Percentiles rank a stretch among this genome's conserved stretches.
These are phyloP conservation scores for Coluber constrictor DNA, from an alignment of 2,797 vertebrate genomes.

Conservation along the genomic window DNA sequence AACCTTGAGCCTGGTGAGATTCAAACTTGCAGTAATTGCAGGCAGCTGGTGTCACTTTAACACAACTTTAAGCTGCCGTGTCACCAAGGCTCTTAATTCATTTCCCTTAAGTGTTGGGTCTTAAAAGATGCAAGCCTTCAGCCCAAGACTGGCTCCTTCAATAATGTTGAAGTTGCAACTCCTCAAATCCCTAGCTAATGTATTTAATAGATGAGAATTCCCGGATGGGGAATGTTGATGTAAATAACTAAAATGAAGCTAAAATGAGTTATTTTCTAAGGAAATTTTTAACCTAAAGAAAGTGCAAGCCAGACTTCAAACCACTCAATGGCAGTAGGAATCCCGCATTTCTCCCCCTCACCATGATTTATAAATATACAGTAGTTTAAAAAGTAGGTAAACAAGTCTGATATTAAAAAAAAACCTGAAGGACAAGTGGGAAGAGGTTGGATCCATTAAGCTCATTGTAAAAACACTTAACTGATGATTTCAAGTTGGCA, in stretches of 20 bases:
- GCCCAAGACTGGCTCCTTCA: neutral
- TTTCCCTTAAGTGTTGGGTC: neutral
- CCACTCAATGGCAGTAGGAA: neutral
- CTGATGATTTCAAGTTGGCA: slow-evolving; percentile 14
- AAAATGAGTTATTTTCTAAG: neutral
- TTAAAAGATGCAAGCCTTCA: neutral
- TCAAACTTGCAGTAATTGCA: no score
- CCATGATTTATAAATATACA: neutral
- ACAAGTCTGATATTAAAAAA: neutral
- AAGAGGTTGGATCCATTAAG: slow-evolving; percentile 12
- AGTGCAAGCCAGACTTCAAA: neutral
- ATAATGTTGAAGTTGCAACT: neutral
- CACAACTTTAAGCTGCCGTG: no score
- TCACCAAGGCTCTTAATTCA: no score
- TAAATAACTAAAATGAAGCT: neutral
- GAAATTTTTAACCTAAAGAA: neutral
- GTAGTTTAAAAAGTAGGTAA: neutral
- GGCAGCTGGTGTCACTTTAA: no score
- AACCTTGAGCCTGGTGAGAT: no score
- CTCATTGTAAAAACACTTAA: slow-evolving; percentile 36
- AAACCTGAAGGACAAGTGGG: neutral
- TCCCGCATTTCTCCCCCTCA: neutral
- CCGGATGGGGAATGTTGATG: neutral
- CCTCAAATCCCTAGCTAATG: neutral
- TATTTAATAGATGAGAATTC: neutral